These are phyloP conservation scores for Acleris literana DNA, from an alignment of 2,888 invertebrate genomes.

Conservation along the genomic window DNA sequence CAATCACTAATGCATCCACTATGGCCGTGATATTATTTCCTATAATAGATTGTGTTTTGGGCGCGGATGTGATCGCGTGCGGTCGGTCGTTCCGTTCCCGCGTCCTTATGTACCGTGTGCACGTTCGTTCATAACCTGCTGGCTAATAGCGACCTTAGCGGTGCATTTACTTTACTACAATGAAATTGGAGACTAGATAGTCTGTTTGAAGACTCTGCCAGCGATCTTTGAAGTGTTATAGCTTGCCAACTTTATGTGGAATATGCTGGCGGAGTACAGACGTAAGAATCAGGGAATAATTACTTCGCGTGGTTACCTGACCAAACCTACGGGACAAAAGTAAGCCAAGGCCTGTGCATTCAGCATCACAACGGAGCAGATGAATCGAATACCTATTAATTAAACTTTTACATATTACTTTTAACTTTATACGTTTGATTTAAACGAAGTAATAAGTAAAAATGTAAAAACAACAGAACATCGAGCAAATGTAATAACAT, in stretches of 20 bases:
- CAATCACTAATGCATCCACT: conserved; percentile 18
- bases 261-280: no score
- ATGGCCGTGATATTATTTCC: conserved; percentile 13
- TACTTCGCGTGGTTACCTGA: no score
- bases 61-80: conserved; percentile 31
- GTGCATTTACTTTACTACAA: conserved; percentile 20
- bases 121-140: conserved; percentile 17
- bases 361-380: no score
- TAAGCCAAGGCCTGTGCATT: no score
- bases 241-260: neutral
- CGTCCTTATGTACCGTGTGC: conserved; percentile 29
- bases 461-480: neutral
- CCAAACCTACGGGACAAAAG: no score
- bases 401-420: no score
- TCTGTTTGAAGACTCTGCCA: no score
- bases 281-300: no score
- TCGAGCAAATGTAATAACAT: neutral
- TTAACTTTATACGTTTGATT: no score
- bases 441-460: no score
- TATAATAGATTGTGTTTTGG: conserved; percentile 33
- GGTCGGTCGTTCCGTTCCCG: conserved; percentile 27
- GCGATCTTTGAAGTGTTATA: neutral
- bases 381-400: no score
- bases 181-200: neutral
- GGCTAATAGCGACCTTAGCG: conserved; percentile 16